phyloP scores from a whole-genome alignment of 2,113 vertebrate genomes.

The Trogon melanurus region DNA sequence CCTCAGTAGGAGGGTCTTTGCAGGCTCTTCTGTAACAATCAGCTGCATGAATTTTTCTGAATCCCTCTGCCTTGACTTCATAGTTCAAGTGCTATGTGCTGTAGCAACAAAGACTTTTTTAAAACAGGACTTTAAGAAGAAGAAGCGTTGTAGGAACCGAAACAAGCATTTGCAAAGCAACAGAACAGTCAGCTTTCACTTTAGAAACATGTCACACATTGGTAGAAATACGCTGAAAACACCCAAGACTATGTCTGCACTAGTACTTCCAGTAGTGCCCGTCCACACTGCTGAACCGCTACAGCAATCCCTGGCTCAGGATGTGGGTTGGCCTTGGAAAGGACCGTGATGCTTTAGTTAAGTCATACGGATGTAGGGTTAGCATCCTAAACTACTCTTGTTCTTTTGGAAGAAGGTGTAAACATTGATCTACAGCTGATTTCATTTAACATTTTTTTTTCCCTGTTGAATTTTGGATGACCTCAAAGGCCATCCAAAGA shows the following conservation, averaged over 20 bases:
- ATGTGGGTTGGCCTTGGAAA: background rate
- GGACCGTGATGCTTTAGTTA: background rate
- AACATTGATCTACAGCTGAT: background rate
- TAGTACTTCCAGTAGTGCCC: background rate
- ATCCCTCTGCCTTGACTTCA: background rate
- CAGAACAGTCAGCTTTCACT: background rate
- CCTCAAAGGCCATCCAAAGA: background rate
- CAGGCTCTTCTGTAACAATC: no score
- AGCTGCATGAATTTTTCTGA: background rate
- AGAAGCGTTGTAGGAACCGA: background rate
- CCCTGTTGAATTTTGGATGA: background rate
- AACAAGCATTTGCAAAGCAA: background rate
- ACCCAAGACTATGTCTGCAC: rapidly evolving
- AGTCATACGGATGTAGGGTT: rapidly evolving
- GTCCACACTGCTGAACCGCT: background rate
- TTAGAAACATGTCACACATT: background rate
- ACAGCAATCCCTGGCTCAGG: background rate
- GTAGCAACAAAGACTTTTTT: background rate
- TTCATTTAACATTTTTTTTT: background rate
- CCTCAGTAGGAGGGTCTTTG: no score
- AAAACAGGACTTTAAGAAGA: background rate
- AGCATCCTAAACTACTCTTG: background rate
- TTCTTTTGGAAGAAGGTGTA: background rate
- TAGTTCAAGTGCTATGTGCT: background rate
- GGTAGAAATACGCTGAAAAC: background rate